These are phyloP conservation scores for Piprites chloris DNA, from an alignment of 2,113 vertebrate species.

Conservation along the genomic window DNA sequence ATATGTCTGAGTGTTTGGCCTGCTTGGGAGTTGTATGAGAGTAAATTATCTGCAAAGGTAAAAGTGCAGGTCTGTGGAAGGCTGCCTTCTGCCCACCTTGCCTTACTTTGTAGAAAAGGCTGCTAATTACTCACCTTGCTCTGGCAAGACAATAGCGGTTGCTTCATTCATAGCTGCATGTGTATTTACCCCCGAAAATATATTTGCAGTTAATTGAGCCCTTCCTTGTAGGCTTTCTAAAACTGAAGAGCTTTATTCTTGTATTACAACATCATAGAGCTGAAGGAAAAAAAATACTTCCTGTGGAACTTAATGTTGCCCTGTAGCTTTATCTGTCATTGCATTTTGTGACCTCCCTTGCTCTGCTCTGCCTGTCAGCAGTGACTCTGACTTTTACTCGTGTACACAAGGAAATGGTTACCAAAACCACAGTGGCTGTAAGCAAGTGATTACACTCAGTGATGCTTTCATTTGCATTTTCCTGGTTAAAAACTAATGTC, in stretches of 20 bases:
- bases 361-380: background rate
- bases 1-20: background rate
- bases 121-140: background rate
- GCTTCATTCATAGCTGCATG: background rate
- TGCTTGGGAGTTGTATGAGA: background rate
- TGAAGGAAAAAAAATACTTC: background rate
- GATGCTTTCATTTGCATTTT: background rate
- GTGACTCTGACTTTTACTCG: background rate
- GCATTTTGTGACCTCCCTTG: background rate
- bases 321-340: background rate
- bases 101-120: background rate
- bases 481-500: background rate
- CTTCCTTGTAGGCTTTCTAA: background rate
- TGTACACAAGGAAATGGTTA: conserved; percentile 40
- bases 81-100: background rate
- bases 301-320: background rate
- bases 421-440: conserved; percentile 35
- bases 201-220: background rate
- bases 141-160: background rate
- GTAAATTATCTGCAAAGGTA: background rate
- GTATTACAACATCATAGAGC: background rate
- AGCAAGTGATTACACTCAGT: background rate
- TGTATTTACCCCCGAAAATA: background rate
- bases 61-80: background rate
- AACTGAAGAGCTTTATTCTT: background rate